These are phyloP conservation scores for Drosophila baimaii DNA, from an alignment of 1,140 invertebrate genomes.

Conservation along the genomic window DNA sequence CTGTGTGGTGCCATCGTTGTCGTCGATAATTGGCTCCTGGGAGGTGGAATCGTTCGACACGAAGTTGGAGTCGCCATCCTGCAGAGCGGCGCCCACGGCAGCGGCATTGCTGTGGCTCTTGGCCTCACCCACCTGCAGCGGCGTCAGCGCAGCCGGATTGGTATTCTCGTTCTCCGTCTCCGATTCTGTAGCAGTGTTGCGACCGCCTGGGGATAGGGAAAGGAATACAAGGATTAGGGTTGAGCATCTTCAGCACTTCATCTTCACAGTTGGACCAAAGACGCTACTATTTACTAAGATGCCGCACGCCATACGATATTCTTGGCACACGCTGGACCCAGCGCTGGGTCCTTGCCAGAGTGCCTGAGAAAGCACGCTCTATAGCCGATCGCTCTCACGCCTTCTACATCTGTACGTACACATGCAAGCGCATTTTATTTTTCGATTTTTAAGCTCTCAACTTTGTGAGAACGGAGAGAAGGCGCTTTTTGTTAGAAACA, in stretches of 20 bases:
- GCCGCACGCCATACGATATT: too few relatives aligned
- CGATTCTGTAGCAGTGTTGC: slow-evolving; percentile 86
- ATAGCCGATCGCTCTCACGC: too few relatives aligned
- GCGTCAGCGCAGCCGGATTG: slow-evolving; percentile 70
- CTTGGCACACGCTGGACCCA: too few relatives aligned
- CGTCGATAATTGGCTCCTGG: slow-evolving; percentile 80
- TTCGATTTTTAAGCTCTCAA: too few relatives aligned
- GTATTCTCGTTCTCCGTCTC: slow-evolving; percentile 84
- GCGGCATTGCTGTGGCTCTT: slow-evolving; percentile 75
- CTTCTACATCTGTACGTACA: too few relatives aligned
- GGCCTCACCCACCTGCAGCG: slow-evolving; percentile 57
- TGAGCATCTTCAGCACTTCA: not conserved
- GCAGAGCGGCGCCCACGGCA: slow-evolving; percentile 61
- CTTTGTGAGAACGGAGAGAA: too few relatives aligned
- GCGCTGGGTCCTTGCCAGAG: too few relatives aligned
- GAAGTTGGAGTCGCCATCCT: slow-evolving; percentile 80
- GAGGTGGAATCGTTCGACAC: slow-evolving; percentile 83
- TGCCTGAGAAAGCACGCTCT: too few relatives aligned
- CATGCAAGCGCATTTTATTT: too few relatives aligned
- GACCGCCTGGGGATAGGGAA: slow-evolving; percentile 85
- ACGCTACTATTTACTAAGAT: too few relatives aligned
- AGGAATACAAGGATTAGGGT: slow-evolving; percentile 11
- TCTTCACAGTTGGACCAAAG: not conserved
- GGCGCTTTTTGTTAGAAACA: too few relatives aligned
- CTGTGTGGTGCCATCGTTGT: slow-evolving; percentile 78